Evolutionary conservation across 2,113 vertebrate species (phyloP).

Genomic region (Cyanistes caeruleus): DNA sequence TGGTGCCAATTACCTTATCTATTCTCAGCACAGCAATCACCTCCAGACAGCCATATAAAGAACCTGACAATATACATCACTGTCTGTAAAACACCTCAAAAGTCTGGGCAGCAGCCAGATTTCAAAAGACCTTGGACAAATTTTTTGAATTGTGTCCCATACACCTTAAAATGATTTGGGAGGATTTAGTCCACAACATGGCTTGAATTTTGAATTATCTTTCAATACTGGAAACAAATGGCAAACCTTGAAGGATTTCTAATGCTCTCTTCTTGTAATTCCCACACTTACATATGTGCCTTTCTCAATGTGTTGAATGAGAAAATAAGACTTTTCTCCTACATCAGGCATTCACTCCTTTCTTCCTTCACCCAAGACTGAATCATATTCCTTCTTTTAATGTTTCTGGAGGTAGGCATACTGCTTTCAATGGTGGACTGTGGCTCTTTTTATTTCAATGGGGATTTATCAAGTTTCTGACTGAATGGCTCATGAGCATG

Average conservation of each 20-base stretch:
- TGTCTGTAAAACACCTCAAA: not conserved
- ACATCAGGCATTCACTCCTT: not conserved
- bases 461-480: not conserved
- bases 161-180: not conserved
- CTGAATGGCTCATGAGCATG: not conserved
- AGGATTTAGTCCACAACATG: not conserved
- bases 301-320: not conserved
- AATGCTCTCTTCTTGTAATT: not conserved
- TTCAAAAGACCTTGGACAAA: constrained; percentile 14
- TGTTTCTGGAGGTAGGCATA: not conserved
- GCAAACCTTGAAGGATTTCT: not conserved
- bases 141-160: not conserved
- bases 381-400: not conserved
- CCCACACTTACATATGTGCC: not conserved
- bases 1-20: constrained; percentile 53
- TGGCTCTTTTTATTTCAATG: not conserved
- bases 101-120: not conserved
- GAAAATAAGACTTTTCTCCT: not conserved
- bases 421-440: not conserved
- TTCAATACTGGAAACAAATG: not conserved
- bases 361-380: not conserved
- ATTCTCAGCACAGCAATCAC: constrained; percentile 5
- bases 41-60: constrained; percentile 2
- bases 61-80: not conserved
- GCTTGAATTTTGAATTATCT: not conserved